phyloP scores from a whole-genome alignment of 2,113 vertebrate genomes.

The Cavia porcellus region DNA sequence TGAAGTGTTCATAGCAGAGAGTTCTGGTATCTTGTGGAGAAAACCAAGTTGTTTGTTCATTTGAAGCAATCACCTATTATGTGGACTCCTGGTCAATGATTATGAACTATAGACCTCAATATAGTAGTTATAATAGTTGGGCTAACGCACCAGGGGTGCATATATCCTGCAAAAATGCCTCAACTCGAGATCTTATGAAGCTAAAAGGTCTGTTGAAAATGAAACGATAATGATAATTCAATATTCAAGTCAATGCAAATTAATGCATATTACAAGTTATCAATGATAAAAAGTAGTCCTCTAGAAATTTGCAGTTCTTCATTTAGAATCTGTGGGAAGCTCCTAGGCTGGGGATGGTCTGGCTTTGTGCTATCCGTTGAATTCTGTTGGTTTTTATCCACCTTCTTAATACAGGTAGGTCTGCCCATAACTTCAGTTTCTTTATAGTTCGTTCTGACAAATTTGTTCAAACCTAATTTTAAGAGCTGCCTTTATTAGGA shows the following conservation, averaged over 20 bases:
- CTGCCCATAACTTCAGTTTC: background rate
- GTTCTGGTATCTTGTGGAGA: background rate
- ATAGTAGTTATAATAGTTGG: background rate
- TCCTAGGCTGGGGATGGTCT: background rate
- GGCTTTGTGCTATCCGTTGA: background rate
- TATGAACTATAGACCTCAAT: background rate
- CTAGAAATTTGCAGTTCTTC: background rate
- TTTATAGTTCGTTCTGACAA: background rate
- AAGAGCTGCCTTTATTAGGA: background rate
- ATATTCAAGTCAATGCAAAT: background rate
- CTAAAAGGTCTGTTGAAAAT: constrained; percentile 1
- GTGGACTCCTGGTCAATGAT: background rate
- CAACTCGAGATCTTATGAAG: background rate
- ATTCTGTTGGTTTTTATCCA: background rate
- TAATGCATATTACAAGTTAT: background rate
- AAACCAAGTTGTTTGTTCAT: background rate
- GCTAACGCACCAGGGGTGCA: background rate
- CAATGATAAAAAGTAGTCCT: background rate
- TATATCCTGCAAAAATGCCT: background rate
- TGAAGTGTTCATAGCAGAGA: background rate
- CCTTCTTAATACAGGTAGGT: background rate
- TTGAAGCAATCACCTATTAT: background rate
- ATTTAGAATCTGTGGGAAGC: background rate
- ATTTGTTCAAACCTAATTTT: background rate
- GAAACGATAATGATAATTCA: background rate